Base-by-base conservation (phyloP, 1,140 invertebrate genomes). In the Fopius arisanus region DNA sequence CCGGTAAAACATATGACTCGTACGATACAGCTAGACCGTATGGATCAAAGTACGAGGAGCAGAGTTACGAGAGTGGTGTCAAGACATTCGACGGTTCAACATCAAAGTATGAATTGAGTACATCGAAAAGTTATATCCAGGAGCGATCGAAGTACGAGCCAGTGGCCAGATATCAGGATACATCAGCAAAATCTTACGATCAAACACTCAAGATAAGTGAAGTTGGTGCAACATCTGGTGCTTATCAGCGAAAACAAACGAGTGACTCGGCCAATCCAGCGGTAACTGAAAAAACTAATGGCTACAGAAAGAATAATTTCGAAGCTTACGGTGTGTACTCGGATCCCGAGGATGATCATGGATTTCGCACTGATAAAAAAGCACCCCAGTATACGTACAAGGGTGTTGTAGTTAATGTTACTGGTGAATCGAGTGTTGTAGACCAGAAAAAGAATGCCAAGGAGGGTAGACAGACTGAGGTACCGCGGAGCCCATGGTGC, bases 321-420 rank as follows among this genome's bases (percentile, higher is more conserved):
- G 87, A 88, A 66, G 85, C 89, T 0, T 90, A 90, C 63, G 89
- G 89, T 0, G 89, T 90, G 14, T 90, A 90, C 41, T 88, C 88
- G 3, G 89, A 89, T 67, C 83, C 86, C 6, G 88, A 88, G 68
- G 90, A 90, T 43, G 89, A 90, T 74, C 89, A 90, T 31, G 89
- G 88, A 14, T 90, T 90, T 40, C 77, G 87, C 21, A 54, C 86
- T 0, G 82, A 87, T 19, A 88, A 88, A 37, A 87, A 86, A 79
- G 37, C 81, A 48, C 80, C 88, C 5, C 83, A 86, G 66, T 86
- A 89, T 72, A 84, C 84, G 0, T 90, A 89, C 70, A 89, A 89
- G 48, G 89, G 89, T 4, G 88, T 90, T 9, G 85, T 90, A 9
- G 89, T 90, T 7, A 90, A 90, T 75, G 86, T 86, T 23, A 86